Evolutionary conservation across 2,888 invertebrate species (phyloP).

Genomic region (Campoplex capitator): DNA sequence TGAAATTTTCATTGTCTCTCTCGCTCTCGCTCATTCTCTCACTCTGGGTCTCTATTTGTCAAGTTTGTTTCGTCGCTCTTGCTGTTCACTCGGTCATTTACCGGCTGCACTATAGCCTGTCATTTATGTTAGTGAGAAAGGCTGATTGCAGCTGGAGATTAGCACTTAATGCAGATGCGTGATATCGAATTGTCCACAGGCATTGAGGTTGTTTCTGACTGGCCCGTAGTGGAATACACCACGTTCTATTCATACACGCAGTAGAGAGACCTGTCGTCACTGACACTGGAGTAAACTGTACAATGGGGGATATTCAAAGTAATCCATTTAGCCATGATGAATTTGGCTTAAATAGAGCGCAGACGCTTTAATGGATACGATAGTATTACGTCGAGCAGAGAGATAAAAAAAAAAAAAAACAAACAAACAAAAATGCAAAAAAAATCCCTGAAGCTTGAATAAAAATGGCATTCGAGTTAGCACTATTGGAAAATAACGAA

Average conservation of each 20-base stretch:
- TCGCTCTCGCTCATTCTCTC: background rate
- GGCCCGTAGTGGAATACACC: slow-evolving; percentile 70
- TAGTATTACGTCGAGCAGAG: background rate
- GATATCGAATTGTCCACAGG: slow-evolving; percentile 38
- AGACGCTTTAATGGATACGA: slow-evolving; percentile 1
- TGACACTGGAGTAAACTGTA: background rate
- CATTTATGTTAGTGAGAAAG: slow-evolving; percentile 62
- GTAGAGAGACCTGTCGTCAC: slow-evolving; percentile 29
- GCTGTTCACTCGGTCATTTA: slow-evolving; percentile 26
- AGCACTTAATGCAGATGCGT: slow-evolving; percentile 76
- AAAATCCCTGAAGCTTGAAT: background rate
- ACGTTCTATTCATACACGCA: slow-evolving; percentile 72
- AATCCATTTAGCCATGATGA: slow-evolving; percentile 24
- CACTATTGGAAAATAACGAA: background rate
- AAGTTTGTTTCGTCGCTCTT: slow-evolving; percentile 8
- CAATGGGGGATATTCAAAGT: slow-evolving; percentile 14
- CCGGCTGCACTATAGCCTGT: background rate
- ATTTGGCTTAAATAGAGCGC: background rate
- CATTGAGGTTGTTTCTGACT: slow-evolving; percentile 61
- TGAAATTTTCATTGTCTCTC: too few relatives aligned
- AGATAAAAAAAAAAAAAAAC: too few relatives aligned
- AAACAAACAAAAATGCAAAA: background rate
- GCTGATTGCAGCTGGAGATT: slow-evolving; percentile 78
- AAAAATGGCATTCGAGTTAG: background rate
- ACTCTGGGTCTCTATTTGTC: slow-evolving; percentile 4